Conservation (phyloP, 2,888 invertebrate species). For the Acrobasis consociella region DNA sequence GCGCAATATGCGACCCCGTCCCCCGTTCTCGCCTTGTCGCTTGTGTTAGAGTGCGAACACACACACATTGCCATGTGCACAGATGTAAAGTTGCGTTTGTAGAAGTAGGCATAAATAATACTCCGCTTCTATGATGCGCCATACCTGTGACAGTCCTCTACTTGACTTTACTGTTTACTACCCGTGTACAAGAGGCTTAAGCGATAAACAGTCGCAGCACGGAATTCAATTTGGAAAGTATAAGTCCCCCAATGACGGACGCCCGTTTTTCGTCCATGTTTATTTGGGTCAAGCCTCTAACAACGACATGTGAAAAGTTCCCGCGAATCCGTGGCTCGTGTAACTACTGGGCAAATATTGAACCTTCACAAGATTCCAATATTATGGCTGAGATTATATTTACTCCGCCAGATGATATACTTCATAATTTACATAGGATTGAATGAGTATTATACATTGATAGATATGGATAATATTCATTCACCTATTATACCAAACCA, state of each 20-base stretch:
- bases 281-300: slow-evolving; percentile 65
- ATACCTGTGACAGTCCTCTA: too few species aligned
- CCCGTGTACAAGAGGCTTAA: slow-evolving; percentile 13
- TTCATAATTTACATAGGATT: not conserved
- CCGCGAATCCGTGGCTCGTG: slow-evolving; percentile 44
- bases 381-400: slow-evolving; percentile 29
- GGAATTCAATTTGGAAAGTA: slow-evolving; percentile 65
- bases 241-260: slow-evolving; percentile 51
- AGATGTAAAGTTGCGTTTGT: too few species aligned
- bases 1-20: too few species aligned
- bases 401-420: not conserved
- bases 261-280: slow-evolving; percentile 65
- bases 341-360: slow-evolving; percentile 50
- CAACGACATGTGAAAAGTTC: slow-evolving; percentile 67
- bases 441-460: too few species aligned
- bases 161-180: too few species aligned
- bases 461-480: too few species aligned
- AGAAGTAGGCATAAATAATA: too few species aligned
- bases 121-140: too few species aligned
- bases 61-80: too few species aligned
- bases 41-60: too few species aligned
- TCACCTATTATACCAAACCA: too few species aligned
- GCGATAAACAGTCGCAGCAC: slow-evolving; percentile 51
- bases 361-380: slow-evolving; percentile 32
- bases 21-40: too few species aligned